phyloP scores from a whole-genome alignment of 2,888 invertebrate genomes.

The Drosophila paracracens region DNA sequence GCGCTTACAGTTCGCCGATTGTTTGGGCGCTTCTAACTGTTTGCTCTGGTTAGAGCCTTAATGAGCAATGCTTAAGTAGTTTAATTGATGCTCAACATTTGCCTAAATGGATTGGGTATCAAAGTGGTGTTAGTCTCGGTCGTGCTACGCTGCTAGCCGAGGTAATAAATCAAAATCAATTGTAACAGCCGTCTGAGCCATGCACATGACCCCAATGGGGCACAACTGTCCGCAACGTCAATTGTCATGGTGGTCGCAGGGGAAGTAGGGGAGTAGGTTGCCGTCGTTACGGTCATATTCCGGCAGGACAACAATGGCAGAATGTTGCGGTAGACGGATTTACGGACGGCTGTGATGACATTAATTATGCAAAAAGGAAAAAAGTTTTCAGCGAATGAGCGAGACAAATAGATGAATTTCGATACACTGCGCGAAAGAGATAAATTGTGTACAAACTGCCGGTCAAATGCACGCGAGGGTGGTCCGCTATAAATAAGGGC shows the following conservation, averaged over 20 bases:
- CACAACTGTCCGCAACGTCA: constrained; percentile 16
- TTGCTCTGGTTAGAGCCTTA: background rate
- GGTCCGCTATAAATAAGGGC: background rate
- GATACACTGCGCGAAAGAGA: constrained; percentile 28
- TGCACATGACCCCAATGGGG: constrained; percentile 39
- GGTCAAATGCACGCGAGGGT: constrained; percentile 33
- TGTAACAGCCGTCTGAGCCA: constrained; percentile 50
- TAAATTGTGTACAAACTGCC: constrained; percentile 7
- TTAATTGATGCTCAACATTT: background rate
- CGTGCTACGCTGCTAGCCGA: constrained; percentile 18
- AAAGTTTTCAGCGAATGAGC: constrained; percentile 6
- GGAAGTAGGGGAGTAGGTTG: constrained; percentile 15
- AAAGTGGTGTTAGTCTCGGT: constrained; percentile 27
- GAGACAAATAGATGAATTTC: constrained; percentile 12
- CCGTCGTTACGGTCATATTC: constrained; percentile 69
- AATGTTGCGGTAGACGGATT: constrained; percentile 48
- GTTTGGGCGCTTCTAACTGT: background rate
- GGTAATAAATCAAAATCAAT: constrained; percentile 73
- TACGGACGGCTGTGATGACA: constrained; percentile 71
- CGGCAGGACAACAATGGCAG: constrained; percentile 50
- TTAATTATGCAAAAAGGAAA: constrained; percentile 69
- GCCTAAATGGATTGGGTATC: constrained; percentile 6
- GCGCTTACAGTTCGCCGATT: background rate
- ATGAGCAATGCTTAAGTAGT: background rate
- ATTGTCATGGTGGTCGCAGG: background rate